Conservation (phyloP, 2,113 vertebrate species). For the Sarotherodon lohbergeri region DNA sequence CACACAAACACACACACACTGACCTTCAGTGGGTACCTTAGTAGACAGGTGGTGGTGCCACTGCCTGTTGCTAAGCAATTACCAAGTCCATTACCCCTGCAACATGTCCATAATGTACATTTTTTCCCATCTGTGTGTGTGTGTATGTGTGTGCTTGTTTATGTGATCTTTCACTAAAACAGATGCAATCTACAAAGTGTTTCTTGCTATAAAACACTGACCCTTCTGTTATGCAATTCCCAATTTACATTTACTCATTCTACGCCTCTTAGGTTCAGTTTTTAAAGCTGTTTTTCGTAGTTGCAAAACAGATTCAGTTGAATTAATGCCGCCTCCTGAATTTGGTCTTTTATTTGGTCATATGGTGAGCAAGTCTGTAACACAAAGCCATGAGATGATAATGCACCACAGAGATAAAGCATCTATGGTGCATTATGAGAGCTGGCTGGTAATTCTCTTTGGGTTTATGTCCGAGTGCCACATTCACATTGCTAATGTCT, state of each 20-base stretch:
- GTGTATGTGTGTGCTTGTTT: neutral
- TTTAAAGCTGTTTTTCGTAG: neutral
- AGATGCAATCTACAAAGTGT: neutral
- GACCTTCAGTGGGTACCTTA: conserved; percentile 55
- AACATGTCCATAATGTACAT: conserved; percentile 36
- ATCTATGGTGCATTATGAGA: neutral
- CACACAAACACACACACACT: conserved; percentile 1
- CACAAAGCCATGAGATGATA: neutral
- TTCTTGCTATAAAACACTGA: neutral
- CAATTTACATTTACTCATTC: neutral
- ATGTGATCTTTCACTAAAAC: neutral
- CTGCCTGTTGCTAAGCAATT: conserved; percentile 69
- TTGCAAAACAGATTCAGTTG: neutral
- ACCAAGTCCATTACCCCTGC: conserved; percentile 64
- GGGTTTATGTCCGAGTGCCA: neutral
- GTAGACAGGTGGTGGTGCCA: conserved; percentile 60
- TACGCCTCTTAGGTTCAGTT: neutral
- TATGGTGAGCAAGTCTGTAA: neutral
- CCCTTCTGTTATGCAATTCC: neutral
- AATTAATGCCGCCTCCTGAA: neutral
- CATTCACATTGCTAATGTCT: neutral
- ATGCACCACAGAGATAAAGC: neutral
- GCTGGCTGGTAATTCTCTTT: neutral
- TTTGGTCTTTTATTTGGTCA: neutral
- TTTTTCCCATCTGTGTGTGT: neutral